Base-by-base conservation (phyloP, 2,113 vertebrate genomes). In the Pundamilia nyererei region DNA sequence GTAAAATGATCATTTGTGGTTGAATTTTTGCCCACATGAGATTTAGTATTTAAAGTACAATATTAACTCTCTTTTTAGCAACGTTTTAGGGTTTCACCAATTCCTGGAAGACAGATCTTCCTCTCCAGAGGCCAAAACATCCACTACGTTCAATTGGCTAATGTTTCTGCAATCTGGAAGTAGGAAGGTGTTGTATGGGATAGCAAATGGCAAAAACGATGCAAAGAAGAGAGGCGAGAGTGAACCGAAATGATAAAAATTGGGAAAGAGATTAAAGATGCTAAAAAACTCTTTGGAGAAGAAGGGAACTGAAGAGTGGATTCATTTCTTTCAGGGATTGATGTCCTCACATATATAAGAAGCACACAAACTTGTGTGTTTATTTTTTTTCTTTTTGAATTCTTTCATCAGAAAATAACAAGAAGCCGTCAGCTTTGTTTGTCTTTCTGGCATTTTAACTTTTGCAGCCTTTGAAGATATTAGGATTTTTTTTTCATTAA, bases 391-490 rank as follows among this genome's bases (percentile, higher is more conserved):
- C 31, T 49, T 82, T 84, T 62, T 77, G 72, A 88, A 55, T 81
- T 84, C 38, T 54, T 45, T 82, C 33, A 80, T 81, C 40, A 81
- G 35, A 84, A 58, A 31, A 58, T 49, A 81, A 62, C 33, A 40
- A 11, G 62, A 60, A 70, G 79, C 79, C 87, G 81, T 90, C 84
- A 83, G n/a, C 29, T 68, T 45, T 62, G 81, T 91, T 88, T 89
- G 49, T 81, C 26, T 84, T 54, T 53, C 77, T 90, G 87, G 82
- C 88, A 80, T 85, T 85, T 83, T 79, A 49, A 75, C 55, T 75
- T 87, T 85, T 80, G 19, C 60, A 33, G 62, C 65, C 88, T 91
- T 86, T 91, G 89, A 93, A 93, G 86, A 89, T 89, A 80, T 79
- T 19, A 7, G 2, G 5, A 38, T 38, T 80, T 70, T 82, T 47